Evolutionary conservation across 92 coral and sea anemone species (phyloP), one percentile per base, ranked within the genome.

Genomic region (Heteractis magnifica): DNA sequence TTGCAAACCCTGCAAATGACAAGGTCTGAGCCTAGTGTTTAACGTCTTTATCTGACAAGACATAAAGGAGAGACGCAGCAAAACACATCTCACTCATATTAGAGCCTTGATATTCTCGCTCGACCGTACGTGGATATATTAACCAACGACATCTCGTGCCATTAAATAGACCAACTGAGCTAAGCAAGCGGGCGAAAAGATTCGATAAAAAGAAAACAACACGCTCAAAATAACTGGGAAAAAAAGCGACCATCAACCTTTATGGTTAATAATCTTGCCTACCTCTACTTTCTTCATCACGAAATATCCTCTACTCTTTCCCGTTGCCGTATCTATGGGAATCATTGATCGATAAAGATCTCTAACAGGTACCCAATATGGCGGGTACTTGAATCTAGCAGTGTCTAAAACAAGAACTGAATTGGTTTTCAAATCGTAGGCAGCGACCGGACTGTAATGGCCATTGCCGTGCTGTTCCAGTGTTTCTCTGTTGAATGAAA

Each of bases 331-430:
- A 77, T 96, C 99, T 13, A 81, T 13, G 20, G 93, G 93, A 64
- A 90, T 77, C 99, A 96, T 90, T n/a, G 99, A 78, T 76, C 88
- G 81, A 76, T 92, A 96, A 52, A 96, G 85, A 65, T 90, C 77
- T 34, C 86, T 81, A 56, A 87, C 58, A 44, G 99, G 92, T 34
- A 91, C 92, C 99, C 99, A 96, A 20, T 93, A 88, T 1, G 98
- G 99, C 18, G 98, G 98, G 55, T 96, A 96, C 72, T 94, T 96
- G 60, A 92, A 96, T 13, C 99, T 80, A 14, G 99, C 99, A 9
- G 97, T 94, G 65, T 96, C 99, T 72, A 96, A 91, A 50, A 96
- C 85, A 56, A 96, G 80, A 20, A 87, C 97, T n/a, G 95, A 82
- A 77, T 90, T 91, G 14, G 96, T 89, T 50, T 93, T 94, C 12